Evolutionary conservation across 2,797 vertebrate species (phyloP), one percentile per base, ranked within the genome.

Genomic region (Crocodylus rhombifer): DNA sequence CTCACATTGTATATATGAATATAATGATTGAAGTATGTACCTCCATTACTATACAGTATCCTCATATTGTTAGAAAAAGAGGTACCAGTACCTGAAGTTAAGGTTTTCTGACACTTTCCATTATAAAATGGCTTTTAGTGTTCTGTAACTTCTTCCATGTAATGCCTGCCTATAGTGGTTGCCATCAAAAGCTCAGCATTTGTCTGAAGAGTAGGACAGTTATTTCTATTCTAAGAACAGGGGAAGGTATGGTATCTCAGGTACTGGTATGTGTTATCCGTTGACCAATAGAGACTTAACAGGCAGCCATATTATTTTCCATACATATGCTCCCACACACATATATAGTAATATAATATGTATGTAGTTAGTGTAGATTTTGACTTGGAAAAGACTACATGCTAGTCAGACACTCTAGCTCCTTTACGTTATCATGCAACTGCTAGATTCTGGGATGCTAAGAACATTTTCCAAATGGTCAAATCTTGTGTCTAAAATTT

Each of bases 401-500:
- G 61, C 55, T 77, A 89, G 91, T 90, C 71, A 74, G 69, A 95
- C 91, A 95, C 23, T 96, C 91, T 88, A 86, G n/a, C 90, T 94
- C 73, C 61, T 55, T 92, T 80, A 92, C 62, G 36, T 94, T 94
- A 85, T 88, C 74, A 64, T 18, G 83, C 84, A 28, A 73, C 73
- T 92, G 51, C 60, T 88, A 74, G 89, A n/a, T 92, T 93, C 93
- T 2, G 36, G 95, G 86, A 93, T 92, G 81, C 91, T 96, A 96
- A 82, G 86, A 95, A 94, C 93, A 85, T 95, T 97, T 97, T 96
- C 92, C 84, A 93, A 96, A 95, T 93, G 90, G 91, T 15, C 61
- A 92, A 93, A 96, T 94, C 92, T 96, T 76, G 74, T 94, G 89
- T 95, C 94, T 96, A 90, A 91, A 96, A 96, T 95, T 95, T 90